phyloP scores from a whole-genome alignment of 2,113 vertebrate genomes.

The Urocynchramus pylzowi region DNA sequence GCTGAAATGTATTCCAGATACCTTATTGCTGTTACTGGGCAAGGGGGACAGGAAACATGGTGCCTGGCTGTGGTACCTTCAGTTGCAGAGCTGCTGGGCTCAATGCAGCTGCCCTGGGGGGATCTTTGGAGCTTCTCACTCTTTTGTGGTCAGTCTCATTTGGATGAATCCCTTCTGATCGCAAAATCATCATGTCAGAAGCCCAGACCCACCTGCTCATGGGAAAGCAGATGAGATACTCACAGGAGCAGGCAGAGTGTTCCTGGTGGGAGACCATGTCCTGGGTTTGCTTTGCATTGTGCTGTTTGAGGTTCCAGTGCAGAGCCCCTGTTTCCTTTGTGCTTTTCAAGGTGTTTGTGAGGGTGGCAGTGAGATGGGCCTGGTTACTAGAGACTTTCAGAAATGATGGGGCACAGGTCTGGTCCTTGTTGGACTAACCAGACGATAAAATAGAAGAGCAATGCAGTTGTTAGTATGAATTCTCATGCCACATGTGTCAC shows the following conservation, averaged over 20 bases:
- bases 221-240: not conserved
- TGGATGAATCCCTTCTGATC: not conserved
- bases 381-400: not conserved
- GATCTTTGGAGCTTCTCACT: not conserved
- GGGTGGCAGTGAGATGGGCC: not conserved
- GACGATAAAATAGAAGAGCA: not conserved
- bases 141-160: not conserved
- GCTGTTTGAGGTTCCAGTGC: not conserved
- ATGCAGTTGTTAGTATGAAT: not conserved
- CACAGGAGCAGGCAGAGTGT: fast-evolving
- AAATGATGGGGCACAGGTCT: not conserved
- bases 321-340: not conserved
- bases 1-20: not conserved
- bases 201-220: fast-evolving
- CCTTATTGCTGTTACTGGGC: not conserved
- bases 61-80: not conserved
- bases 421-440: not conserved
- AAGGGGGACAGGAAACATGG: not conserved
- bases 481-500: not conserved
- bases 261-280: not conserved
- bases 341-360: not conserved
- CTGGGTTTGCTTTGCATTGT: not conserved
- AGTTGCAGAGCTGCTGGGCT: not conserved
- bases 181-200: not conserved
- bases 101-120: not conserved